Evolutionary conservation across 92 coral and sea anemone species (phyloP).

Genomic region (Pocillopora meandrina): DNA sequence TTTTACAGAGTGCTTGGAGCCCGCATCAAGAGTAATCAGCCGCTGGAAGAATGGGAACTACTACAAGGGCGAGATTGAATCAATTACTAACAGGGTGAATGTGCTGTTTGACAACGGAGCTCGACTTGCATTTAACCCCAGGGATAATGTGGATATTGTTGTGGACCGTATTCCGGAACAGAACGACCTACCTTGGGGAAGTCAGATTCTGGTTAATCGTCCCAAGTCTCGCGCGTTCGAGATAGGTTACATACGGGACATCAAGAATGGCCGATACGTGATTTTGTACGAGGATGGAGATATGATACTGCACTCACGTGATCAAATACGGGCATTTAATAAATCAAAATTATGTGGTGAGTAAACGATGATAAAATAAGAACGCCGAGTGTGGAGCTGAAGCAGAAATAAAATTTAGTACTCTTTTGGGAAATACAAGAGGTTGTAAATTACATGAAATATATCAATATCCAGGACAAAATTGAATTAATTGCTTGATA

Average conservation of each 20-base stretch:
- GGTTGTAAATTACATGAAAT: too few relatives aligned
- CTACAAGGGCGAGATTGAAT: slow-evolving; percentile 86
- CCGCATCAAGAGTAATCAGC: slow-evolving; percentile 70
- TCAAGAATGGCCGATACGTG: slow-evolving; percentile 63
- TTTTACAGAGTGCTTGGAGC: slow-evolving; percentile 74
- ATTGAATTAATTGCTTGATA: too few relatives aligned
- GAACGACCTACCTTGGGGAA: slow-evolving; percentile 69
- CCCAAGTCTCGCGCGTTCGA: slow-evolving; percentile 87
- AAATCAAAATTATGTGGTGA: slow-evolving; percentile 74
- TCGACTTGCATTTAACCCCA: slow-evolving; percentile 58
- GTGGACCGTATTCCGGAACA: slow-evolving; percentile 76
- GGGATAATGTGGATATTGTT: slow-evolving; percentile 56
- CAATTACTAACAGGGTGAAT: slow-evolving; percentile 73
- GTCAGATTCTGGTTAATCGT: slow-evolving; percentile 70
- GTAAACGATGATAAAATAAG: not conserved
- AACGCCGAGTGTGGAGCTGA: not conserved
- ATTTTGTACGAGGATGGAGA: slow-evolving; percentile 81
- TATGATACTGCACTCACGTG: slow-evolving; percentile 67
- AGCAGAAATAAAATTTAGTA: not conserved
- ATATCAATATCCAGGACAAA: too few relatives aligned
- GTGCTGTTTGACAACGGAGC: slow-evolving; percentile 83
- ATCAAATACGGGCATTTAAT: slow-evolving; percentile 77
- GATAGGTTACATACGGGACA: slow-evolving; percentile 81
- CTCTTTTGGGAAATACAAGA: too few relatives aligned
- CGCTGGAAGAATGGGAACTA: slow-evolving; percentile 93